phyloP scores from a whole-genome alignment of 2,113 vertebrate genomes.

The Nycticebus coucang region DNA sequence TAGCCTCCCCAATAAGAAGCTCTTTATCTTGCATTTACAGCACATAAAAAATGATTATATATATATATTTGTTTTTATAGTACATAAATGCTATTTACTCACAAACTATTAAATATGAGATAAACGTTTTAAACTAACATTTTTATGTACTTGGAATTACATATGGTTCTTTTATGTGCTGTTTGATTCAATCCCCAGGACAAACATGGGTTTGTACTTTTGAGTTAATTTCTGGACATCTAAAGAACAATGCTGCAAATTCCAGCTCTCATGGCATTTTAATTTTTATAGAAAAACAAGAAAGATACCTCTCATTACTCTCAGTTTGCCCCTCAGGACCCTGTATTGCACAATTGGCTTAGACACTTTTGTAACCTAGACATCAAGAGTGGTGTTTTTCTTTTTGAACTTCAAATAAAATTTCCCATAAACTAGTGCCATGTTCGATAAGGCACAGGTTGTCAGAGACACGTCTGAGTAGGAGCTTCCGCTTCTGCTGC shows the following conservation, averaged over 20 bases:
- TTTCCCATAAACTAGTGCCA: background rate
- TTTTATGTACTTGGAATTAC: background rate
- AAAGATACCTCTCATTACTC: background rate
- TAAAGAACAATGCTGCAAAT: background rate
- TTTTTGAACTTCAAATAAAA: slow-evolving; percentile 46
- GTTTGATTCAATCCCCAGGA: background rate
- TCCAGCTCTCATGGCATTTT: background rate
- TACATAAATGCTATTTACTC: background rate
- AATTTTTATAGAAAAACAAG: background rate
- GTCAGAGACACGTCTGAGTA: slow-evolving; percentile 6
- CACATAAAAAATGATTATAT: background rate
- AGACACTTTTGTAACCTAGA: slow-evolving; percentile 21
- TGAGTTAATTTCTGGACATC: background rate
- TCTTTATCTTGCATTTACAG: background rate
- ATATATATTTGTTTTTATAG: background rate
- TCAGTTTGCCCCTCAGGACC: background rate
- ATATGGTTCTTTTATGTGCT: background rate
- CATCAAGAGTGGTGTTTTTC: background rate
- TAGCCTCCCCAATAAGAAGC: too few species aligned
- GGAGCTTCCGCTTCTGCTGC: background rate
- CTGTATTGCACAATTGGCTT: slow-evolving; percentile 46
- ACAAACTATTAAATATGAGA: background rate
- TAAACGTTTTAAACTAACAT: background rate
- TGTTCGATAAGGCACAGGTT: slow-evolving; percentile 8
- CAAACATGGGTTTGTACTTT: background rate